Percentiles rank a stretch among this genome's conserved stretches.
Evolutionary conservation across 2,113 vertebrate genomes (phyloP).

Genomic region (Coreoperca whiteheadi): DNA sequence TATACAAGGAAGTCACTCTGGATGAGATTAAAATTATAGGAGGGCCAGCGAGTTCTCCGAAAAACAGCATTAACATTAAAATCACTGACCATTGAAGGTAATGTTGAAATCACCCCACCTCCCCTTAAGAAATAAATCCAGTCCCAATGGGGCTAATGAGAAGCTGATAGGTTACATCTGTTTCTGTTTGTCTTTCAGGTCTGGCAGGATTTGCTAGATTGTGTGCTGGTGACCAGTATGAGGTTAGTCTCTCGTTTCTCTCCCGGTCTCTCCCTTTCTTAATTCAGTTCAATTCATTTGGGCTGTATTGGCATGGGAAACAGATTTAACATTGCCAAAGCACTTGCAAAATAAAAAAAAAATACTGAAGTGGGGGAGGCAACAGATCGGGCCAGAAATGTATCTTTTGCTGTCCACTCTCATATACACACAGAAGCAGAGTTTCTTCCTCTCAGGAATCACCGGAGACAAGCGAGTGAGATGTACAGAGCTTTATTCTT

Average conservation of each 20-base stretch:
- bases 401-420: no score
- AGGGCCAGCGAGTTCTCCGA: background rate
- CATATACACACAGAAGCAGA: no score
- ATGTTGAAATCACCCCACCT: background rate
- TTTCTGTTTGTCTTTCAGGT: slow-evolving; percentile 82
- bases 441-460: no score
- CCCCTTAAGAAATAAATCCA: background rate
- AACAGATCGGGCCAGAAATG: no score
- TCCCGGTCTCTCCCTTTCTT: background rate
- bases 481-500: no score
- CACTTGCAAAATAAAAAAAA: no score
- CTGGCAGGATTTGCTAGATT: slow-evolving; percentile 96
- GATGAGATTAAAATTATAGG: background rate
- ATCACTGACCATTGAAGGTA: background rate
- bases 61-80: background rate
- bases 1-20: no score
- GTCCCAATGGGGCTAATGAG: background rate
- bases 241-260: slow-evolving; percentile 84
- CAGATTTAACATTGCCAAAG: no score
- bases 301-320: no score
- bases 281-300: no score
- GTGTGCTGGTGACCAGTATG: slow-evolving; percentile 97
- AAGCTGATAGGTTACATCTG: background rate
- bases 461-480: no score
- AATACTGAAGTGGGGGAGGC: no score